Evolutionary conservation across 2,797 vertebrate species (phyloP).

Genomic region (Leptodactylus fallax): DNA sequence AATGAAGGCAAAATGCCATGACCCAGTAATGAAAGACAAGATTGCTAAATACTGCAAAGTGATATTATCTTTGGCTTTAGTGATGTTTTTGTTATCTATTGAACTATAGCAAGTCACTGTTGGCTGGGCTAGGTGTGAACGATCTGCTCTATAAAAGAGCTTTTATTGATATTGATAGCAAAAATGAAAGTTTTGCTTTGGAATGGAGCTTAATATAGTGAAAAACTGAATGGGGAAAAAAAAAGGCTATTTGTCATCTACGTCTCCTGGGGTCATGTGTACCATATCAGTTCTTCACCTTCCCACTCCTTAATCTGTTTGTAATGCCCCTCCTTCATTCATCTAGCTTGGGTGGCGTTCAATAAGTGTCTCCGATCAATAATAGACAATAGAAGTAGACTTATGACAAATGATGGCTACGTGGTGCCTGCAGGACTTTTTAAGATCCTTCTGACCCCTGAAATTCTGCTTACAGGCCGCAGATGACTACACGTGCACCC

Average conservation of each 20-base stretch:
- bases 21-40: not conserved
- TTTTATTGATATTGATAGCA: too few species aligned
- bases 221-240: not conserved
- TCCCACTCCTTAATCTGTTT: not conserved
- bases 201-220: not conserved
- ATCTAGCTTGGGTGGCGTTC: not conserved
- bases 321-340: not conserved
- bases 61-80: slow-evolving; percentile 1
- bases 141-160: not conserved
- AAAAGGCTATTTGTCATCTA: not conserved
- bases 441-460: too few species aligned
- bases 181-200: not conserved
- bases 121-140: not conserved
- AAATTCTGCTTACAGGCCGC: too few species aligned
- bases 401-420: not conserved
- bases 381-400: not conserved
- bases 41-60: not conserved
- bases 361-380: not conserved
- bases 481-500: too few species aligned
- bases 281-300: not conserved
- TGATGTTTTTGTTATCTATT: not conserved
- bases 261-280: not conserved
- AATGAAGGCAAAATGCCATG: not conserved
- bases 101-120: not conserved
- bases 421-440: not conserved